Percentiles rank a stretch among this genome's conserved stretches.
Conservation (phyloP, 2,797 vertebrate species). For the Chaenodraco wilsoni region DNA sequence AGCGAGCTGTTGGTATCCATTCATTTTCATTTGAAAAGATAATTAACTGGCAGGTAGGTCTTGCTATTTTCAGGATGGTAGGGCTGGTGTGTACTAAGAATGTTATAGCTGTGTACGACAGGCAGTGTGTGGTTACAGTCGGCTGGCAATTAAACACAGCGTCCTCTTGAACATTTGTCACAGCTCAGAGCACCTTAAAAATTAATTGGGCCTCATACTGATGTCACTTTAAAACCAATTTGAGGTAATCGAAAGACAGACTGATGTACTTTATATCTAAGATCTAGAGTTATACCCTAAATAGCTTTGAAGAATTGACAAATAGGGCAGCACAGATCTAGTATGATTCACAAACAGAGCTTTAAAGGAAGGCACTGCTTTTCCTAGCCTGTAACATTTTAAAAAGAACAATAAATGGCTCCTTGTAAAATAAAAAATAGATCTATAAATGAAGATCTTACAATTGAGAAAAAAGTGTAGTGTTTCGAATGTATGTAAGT, state of each 20-base stretch:
- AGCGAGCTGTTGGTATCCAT: neutral
- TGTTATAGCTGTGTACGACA: conserved; percentile 35
- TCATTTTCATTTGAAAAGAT: conserved; percentile 1
- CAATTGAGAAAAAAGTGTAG: neutral
- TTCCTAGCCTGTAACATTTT: neutral
- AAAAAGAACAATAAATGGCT: neutral
- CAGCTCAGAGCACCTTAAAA: conserved; percentile 10
- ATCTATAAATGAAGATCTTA: neutral
- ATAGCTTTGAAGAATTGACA: conserved; percentile 8
- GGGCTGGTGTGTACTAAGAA: conserved; percentile 35
- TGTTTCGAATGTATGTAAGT: neutral
- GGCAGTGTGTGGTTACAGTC: conserved; percentile 8
- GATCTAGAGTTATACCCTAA: neutral
- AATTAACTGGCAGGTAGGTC: neutral
- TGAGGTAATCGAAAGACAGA: conserved; percentile 22
- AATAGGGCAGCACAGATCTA: neutral
- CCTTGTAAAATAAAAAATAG: neutral
- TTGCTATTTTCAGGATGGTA: conserved; percentile 11
- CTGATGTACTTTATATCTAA: neutral
- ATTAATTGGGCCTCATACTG: conserved; percentile 25
- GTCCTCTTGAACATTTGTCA: conserved; percentile 29
- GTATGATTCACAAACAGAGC: conserved; percentile 6
- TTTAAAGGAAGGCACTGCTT: neutral
- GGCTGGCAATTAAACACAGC: conserved; percentile 1
- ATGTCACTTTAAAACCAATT: conserved; percentile 35